Evolutionary conservation across 1,140 invertebrate genomes (phyloP).

Genomic region (Arctopsyche grandis): DNA sequence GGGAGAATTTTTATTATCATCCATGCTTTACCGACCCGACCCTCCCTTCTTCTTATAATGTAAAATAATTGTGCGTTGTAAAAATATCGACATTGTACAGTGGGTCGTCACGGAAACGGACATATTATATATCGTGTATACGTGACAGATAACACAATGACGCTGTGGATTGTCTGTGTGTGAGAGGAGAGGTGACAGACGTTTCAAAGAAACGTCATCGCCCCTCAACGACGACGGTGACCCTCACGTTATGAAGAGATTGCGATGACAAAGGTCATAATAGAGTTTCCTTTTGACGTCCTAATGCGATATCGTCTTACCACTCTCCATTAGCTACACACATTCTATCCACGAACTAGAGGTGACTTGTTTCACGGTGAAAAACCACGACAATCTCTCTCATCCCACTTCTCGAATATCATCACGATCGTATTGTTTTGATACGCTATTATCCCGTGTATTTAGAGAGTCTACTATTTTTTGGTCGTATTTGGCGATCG

Average conservation of each 20-base stretch:
- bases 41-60: neutral
- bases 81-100: neutral
- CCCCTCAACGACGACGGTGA: neutral
- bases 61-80: neutral
- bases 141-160: neutral
- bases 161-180: no score
- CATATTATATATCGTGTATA: neutral
- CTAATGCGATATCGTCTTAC: conserved; percentile 40
- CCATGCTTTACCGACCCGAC: neutral
- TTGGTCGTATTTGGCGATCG: no score
- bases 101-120: neutral
- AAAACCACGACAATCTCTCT: neutral
- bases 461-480: no score
- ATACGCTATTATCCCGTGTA: no score
- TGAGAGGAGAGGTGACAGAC: neutral
- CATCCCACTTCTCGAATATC: neutral
- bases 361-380: neutral
- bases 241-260: conserved; percentile 38
- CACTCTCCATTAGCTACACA: conserved; percentile 37
- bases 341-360: neutral
- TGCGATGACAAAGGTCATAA: conserved; percentile 42
- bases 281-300: conserved; percentile 41
- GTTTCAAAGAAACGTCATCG: neutral
- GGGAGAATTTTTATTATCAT: conserved; percentile 1
- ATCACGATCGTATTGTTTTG: no score